Evolutionary conservation across 2,888 invertebrate genomes (phyloP).

Genomic region (Lasius platythorax): DNA sequence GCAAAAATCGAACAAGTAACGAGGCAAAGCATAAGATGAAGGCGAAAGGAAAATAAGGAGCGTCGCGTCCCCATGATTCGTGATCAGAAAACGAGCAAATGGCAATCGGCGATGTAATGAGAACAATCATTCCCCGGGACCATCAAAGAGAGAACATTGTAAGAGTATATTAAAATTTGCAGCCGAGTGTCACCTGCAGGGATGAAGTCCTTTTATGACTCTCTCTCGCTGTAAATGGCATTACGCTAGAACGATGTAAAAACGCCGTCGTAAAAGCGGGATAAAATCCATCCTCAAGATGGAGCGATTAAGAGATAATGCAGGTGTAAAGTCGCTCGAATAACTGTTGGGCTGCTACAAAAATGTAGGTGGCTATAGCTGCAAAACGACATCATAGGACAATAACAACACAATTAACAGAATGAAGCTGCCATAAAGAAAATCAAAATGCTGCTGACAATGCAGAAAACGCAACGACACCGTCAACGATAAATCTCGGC

Average conservation of each 20-base stretch:
- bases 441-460: neutral
- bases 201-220: neutral
- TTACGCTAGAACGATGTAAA: constrained; percentile 24
- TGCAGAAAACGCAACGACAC: neutral
- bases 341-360: neutral
- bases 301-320: constrained; percentile 20
- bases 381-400: constrained; percentile 19
- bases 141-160: constrained; percentile 29
- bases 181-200: constrained; percentile 32
- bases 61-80: constrained; percentile 28
- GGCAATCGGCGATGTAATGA: constrained; percentile 16
- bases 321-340: constrained; percentile 2
- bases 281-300: constrained; percentile 26
- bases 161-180: constrained; percentile 36
- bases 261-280: constrained; percentile 35
- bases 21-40: constrained; percentile 21
- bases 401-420: constrained; percentile 26
- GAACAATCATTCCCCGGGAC: constrained; percentile 19
- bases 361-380: neutral
- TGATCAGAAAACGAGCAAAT: constrained; percentile 5
- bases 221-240: constrained; percentile 15
- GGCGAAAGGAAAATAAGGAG: constrained; percentile 48
- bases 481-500: neutral
- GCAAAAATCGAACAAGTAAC: constrained; percentile 38
- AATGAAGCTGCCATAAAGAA: neutral